These are phyloP conservation scores for Lepidothrix coronata DNA, from an alignment of 2,113 vertebrate species.

Conservation along the genomic window DNA sequence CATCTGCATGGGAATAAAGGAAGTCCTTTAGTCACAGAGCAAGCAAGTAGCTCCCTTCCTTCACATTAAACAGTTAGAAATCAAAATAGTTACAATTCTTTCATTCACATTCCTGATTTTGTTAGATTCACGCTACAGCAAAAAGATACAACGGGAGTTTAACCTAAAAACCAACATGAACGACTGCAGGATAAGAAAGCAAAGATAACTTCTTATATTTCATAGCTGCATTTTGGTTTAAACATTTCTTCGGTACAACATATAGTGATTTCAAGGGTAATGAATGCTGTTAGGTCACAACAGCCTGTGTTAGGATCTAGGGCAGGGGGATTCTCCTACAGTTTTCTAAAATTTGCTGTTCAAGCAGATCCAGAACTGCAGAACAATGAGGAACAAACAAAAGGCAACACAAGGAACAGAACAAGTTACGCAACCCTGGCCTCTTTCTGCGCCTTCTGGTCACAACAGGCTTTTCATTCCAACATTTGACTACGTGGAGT, in stretches of 20 bases:
- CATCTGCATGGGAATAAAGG: conserved; percentile 75
- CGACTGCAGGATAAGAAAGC: neutral
- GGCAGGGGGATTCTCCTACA: neutral
- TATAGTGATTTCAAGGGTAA: neutral
- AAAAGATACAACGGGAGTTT: neutral
- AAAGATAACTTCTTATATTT: neutral
- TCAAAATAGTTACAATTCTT: neutral
- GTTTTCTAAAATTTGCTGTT: neutral
- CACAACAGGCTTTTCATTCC: conserved; percentile 6
- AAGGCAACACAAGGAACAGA: neutral
- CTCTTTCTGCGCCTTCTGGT: neutral
- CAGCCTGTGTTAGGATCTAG: neutral
- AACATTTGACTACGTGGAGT: neutral
- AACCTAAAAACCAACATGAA: neutral
- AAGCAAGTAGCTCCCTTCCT: neutral
- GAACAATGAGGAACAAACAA: conserved; percentile 6
- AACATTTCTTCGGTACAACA: neutral
- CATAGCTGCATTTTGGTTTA: neutral
- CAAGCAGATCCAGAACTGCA: neutral
- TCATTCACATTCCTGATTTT: neutral
- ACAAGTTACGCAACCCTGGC: neutral
- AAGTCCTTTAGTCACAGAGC: neutral
- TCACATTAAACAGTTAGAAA: neutral
- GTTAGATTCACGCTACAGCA: neutral
- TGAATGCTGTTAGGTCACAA: neutral